Evolutionary conservation across 2,888 invertebrate genomes (phyloP).

Genomic region (Melikaiella ostensackeni): DNA sequence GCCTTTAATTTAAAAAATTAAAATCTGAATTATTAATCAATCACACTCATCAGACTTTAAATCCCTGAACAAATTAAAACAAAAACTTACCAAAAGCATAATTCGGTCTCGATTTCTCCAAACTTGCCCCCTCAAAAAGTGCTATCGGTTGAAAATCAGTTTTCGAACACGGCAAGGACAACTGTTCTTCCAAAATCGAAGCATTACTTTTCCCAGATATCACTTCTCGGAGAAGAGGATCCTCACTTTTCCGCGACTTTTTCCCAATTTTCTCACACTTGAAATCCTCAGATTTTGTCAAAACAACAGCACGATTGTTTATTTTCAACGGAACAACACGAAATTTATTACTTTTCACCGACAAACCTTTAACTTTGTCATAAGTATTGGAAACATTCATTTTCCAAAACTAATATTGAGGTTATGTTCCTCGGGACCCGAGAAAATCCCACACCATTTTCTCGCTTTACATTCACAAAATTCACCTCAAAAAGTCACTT

Average conservation of each 20-base stretch:
- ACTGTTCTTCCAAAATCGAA: background rate
- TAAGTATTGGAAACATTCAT: background rate
- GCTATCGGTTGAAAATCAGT: no score
- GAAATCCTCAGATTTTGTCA: background rate
- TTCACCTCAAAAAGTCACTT: background rate
- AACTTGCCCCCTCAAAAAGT: no score
- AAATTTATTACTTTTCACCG: background rate
- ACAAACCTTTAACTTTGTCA: background rate
- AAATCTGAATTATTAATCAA: no score
- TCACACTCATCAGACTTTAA: no score
- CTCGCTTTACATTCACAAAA: no score
- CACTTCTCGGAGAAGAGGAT: background rate
- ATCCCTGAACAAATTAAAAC: background rate
- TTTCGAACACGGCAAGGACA: no score
- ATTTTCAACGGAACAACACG: background rate
- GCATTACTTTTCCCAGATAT: background rate
- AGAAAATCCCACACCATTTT: background rate
- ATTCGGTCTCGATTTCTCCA: background rate
- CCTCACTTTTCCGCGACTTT: background rate
- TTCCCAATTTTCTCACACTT: background rate
- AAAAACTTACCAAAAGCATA: background rate
- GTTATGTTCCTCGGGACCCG: background rate
- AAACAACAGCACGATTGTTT: background rate
- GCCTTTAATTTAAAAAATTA: no score
- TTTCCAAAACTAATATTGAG: background rate